A percentile compares a stretch with the other conserved stretches of the same genome.
These are phyloP conservation scores for Pilophorus perplexus DNA, from an alignment of 2,888 invertebrate species.

Conservation along the genomic window DNA sequence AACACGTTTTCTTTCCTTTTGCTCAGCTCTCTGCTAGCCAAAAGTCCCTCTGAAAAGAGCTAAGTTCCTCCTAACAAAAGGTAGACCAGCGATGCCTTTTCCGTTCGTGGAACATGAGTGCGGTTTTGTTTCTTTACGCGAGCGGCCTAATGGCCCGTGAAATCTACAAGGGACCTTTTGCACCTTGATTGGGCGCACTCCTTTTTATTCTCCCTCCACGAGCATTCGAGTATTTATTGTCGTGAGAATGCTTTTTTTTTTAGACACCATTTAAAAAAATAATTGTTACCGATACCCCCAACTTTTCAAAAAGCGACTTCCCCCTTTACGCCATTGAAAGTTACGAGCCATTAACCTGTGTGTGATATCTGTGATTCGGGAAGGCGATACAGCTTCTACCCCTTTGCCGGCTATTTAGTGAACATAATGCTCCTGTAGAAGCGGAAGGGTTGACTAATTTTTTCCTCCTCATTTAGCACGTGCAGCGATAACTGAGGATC, in stretches of 20 bases:
- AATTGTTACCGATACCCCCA: not conserved
- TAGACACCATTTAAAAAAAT: not conserved
- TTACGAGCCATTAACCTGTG: slow-evolving; percentile 13
- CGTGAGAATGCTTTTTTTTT: slow-evolving; percentile 18
- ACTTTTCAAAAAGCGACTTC: slow-evolving; percentile 4
- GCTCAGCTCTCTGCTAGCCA: too few species aligned
- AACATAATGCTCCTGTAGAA: not conserved
- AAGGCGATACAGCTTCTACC: not conserved
- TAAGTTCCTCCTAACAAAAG: slow-evolving; percentile 5
- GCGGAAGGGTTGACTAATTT: slow-evolving; percentile 25
- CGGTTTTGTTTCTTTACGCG: slow-evolving; percentile 30
- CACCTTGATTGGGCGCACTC: not conserved
- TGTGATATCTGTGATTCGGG: not conserved
- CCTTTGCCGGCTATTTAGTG: slow-evolving; percentile 13
- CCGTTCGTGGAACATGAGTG: slow-evolving; percentile 18
- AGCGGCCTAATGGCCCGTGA: slow-evolving; percentile 29
- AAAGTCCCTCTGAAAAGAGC: too few species aligned
- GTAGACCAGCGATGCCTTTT: not conserved
- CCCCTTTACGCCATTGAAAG: slow-evolving; percentile 10
- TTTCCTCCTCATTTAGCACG: slow-evolving; percentile 18
- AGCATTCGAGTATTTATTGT: slow-evolving; percentile 23
- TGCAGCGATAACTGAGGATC: not conserved
- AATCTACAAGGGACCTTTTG: slow-evolving; percentile 6
- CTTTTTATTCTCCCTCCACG: slow-evolving; percentile 6
- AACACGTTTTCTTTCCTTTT: too few species aligned